A percentile compares a stretch with the other conserved stretches of the same genome.
phyloP scores from a whole-genome alignment of 2,113 vertebrate genomes.

The Corythornis cristatus region DNA sequence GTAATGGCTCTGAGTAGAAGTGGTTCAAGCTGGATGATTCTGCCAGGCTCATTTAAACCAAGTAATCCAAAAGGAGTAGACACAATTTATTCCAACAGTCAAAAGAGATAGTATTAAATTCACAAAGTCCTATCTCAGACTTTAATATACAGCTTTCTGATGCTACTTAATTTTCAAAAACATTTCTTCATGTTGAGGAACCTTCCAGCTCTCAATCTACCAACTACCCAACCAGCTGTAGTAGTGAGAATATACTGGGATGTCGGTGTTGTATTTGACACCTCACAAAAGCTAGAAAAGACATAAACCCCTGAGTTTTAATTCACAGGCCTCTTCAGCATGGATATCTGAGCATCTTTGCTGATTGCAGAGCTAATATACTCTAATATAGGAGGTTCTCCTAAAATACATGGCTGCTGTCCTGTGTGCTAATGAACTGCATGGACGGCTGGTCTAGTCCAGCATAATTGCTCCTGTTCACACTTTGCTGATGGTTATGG shows the following conservation, averaged over 20 bases:
- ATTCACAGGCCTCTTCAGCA: background rate
- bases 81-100: background rate
- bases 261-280: background rate
- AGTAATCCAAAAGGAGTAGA: background rate
- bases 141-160: background rate
- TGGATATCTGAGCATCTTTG: background rate
- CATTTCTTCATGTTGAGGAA: background rate
- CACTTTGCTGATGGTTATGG: fast-evolving
- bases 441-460: background rate
- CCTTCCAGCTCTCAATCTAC: background rate
- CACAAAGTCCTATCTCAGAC: background rate
- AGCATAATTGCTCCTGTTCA: background rate
- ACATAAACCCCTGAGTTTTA: background rate
- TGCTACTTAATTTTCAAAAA: background rate
- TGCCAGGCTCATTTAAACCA: background rate
- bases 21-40: background rate
- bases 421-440: background rate
- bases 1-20: background rate
- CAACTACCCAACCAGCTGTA: background rate
- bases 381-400: too few species aligned
- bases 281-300: background rate
- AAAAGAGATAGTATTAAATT: background rate
- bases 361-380: background rate
- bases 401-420: background rate
- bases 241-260: background rate